These are phyloP conservation scores for human (Homo sapiens) DNA, from an alignment of 2,113 vertebrate genomes.

Conservation along the genomic window GRCh38 chr6:105578001-105578500, in stretches of 20 bases:
- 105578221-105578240: background rate
- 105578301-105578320: background rate
- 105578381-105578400: background rate
- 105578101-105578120: too few species aligned
- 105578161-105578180: too few species aligned
- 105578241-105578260: background rate
- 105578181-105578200: too few species aligned
- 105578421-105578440: background rate
- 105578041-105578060: too few species aligned
- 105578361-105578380: background rate
- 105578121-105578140: too few species aligned
- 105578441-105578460: background rate
- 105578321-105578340: background rate
- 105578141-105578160: too few species aligned
- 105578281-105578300: background rate
- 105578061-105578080: too few species aligned
- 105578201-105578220: background rate
- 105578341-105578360: background rate
- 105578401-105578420: background rate
- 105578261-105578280: background rate
- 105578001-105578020: background rate
- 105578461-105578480: background rate
- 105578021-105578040: too few species aligned
- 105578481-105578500: background rate
- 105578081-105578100: too few species aligned